Conservation (phyloP, 1,140 invertebrate species). For the Choristoneura fumiferana region DNA sequence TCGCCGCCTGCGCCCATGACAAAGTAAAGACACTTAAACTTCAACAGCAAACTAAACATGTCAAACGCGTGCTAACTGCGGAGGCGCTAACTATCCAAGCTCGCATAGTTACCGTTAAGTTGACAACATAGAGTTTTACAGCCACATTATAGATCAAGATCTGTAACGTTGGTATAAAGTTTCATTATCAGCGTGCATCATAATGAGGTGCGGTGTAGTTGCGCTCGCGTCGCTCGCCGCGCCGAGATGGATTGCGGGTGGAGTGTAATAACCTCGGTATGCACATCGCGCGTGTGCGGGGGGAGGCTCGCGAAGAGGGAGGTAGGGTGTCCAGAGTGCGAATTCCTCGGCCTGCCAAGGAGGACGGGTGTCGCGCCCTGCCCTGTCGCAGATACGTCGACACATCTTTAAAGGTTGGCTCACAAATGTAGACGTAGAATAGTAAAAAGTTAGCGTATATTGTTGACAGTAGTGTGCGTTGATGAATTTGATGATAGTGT, state of each 20-base stretch:
- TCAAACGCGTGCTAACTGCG: neutral
- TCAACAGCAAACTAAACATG: conserved; percentile 2
- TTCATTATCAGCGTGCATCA: conserved; percentile 32
- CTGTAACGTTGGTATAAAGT: neutral
- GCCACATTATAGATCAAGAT: conserved; percentile 2
- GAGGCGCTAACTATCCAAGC: neutral
- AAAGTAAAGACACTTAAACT: conserved; percentile 3
- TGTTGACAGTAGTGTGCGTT: too few species aligned
- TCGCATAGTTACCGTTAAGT: neutral
- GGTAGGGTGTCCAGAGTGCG: conserved; percentile 1
- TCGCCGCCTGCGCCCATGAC: neutral
- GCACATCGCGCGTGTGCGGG: conserved; percentile 20
- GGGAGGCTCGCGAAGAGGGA: neutral
- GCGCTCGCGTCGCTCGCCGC: conserved; percentile 26
- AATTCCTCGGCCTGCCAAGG: conserved; percentile 21
- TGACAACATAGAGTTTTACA: conserved; percentile 8
- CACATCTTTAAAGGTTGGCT: neutral
- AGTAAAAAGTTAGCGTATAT: too few species aligned
- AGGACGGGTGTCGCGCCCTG: conserved; percentile 20
- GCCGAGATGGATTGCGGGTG: conserved; percentile 38
- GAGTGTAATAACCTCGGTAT: conserved; percentile 42
- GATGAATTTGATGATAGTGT: too few species aligned
- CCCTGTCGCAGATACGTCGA: conserved; percentile 3
- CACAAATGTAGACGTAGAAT: neutral
- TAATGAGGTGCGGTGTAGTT: conserved; percentile 21